Base-by-base conservation (phyloP, 2,113 vertebrate genomes). In the Cebidichthys violaceus region DNA sequence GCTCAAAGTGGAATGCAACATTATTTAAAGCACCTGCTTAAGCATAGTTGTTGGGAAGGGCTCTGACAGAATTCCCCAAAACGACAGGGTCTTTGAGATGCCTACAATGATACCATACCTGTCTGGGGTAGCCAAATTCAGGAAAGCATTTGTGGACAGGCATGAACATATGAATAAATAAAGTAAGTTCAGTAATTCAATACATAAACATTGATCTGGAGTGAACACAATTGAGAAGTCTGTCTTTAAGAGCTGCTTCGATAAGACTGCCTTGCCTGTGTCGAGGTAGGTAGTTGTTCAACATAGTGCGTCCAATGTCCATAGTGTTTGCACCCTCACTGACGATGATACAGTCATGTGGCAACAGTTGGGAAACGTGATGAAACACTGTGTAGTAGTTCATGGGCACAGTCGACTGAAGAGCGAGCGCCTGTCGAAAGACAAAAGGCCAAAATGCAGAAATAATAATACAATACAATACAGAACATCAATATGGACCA, bases 241-340 rank as follows among this genome's bases (percentile, higher is more conserved):
- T 1, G 9, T 41, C 52, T 79, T 61, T 37, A 66, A 20, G 29
- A 24, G 15, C 24, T 61, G 18, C 41, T 43, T 67, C n/a, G 43
- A n/a, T 10, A 22, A 33, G 60, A 47, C 54, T 39, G 50, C 9
- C 91, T 92, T 89, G 96, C 98, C 98, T 97, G 93, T 96, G 97
- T 60, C 97, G 95, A 54, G 98, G 97, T 59, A 96, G 85, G 87
- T 94, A 94, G 91, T 99, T 99, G 35, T 96, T 96, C 84, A 99
- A 91, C 95, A 99, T 95, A 9, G 98, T 99, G 65, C 98, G 97
- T 39, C 98, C 97, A 50, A 99, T 98, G 92, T 99, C 98, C 98
- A 99, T 99, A 33, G 98, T 99, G 85, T 99, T 99, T 66, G 98
- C 97, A 60, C 98, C 98, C 83, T 99, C 98, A 1, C 97, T 99